Base-by-base conservation (phyloP, 2,113 vertebrate genomes). In the Leucosticte australis region DNA sequence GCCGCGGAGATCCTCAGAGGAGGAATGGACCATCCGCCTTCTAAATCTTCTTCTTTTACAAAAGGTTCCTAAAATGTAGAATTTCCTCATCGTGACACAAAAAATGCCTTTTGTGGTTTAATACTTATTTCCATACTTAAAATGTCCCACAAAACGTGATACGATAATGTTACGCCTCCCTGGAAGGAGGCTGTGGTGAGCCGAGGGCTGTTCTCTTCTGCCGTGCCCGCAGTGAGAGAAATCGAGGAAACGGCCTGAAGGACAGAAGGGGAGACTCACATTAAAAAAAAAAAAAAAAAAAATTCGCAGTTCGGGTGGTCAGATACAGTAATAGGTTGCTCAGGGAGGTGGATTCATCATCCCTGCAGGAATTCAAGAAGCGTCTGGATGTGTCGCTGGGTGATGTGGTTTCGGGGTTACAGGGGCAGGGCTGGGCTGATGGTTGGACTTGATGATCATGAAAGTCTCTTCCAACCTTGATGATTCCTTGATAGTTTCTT, bases 121-220 rank as follows among this genome's bases (percentile, higher is more conserved):
- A 8, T 35, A 4, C 3, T 26, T 41, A 2, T 2, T 86, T 77
- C 37, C 44, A 4, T 37, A 28, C 10, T 15, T 49, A 7, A 69
- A 56, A 9, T 9, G 3, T 0, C 7, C 55, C 27, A 4, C 10
- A 31, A 23, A 35, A 22, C 1, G 8, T 2, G 26, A 1, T 11
- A 8, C 2, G n/a, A 1, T 41, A 18, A 27, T 16, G 11, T 8
- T 22, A 1, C 13, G 0, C 1, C 9, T 21, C 23, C 23, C 23
- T n/a, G 44, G 24, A 50, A 21, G 27, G 49, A 44, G 33, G 27
- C 28, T 24, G 23, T 12, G 60, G 33, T 28, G 33, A 30, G 44
- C 7, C 35, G 52, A 21, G 30, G 39, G 11, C 24, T 7, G 15
- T 11, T 7, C 24, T 35, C 16, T 10, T n/a, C 16, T 46, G 28